Percentiles rank a stretch among this genome's conserved stretches.
Conservation (phyloP, 1,140 invertebrate genomes). For the Druon quercuslanigerum region DNA sequence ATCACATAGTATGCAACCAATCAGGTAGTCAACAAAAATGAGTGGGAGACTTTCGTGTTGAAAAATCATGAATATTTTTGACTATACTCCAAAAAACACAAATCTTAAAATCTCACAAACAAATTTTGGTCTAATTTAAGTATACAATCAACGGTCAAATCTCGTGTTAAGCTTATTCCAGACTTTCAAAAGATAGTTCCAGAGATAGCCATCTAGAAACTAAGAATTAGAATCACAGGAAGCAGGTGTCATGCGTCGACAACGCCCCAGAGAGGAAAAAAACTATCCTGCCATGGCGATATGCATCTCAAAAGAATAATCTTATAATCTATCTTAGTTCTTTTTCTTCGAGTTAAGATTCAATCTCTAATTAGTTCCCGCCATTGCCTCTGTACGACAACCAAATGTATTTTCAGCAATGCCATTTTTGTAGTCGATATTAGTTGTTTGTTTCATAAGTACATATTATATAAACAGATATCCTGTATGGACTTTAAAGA, state of each 20-base stretch:
- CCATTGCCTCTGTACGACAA: not conserved
- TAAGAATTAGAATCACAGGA: constrained; percentile 11
- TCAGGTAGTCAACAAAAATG: no score
- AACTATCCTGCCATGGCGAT: not conserved
- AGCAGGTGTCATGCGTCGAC: constrained; percentile 11
- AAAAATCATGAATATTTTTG: no score
- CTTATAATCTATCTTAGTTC: not conserved
- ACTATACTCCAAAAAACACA: no score
- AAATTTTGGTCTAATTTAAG: not conserved
- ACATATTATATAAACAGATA: no score
- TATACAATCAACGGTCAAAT: not conserved
- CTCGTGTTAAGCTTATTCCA: not conserved
- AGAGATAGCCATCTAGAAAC: no score
- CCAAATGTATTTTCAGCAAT: no score
- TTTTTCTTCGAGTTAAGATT: not conserved
- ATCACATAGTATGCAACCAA: no score
- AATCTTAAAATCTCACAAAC: not conserved
- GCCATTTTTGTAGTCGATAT: not conserved
- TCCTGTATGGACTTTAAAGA: no score
- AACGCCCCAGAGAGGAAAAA: not conserved
- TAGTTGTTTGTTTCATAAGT: no score
- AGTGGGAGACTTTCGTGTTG: no score
- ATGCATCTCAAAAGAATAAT: constrained; percentile 3
- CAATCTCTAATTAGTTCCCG: constrained; percentile 14
- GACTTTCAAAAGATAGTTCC: not conserved